Evolutionary conservation across 2,113 vertebrate species (phyloP), one percentile per base, ranked within the genome.

Genomic region (Lycaon pictus): DNA sequence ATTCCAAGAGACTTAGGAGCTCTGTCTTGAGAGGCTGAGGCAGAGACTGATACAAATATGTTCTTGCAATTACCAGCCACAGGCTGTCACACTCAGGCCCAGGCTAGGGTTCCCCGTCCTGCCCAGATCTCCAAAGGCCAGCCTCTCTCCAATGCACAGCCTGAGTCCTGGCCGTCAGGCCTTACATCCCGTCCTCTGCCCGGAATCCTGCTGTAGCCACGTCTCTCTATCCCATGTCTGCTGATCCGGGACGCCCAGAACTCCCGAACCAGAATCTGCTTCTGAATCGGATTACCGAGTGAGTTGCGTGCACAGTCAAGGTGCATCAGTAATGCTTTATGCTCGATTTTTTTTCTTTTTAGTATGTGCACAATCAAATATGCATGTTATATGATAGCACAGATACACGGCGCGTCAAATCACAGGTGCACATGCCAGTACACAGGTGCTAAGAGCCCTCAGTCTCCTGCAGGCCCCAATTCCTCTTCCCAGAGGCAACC

Each of bases 201-300:
- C 2, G 20, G 56, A 22, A 7, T 3, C 32, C 20, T 23, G 43
- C 53, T 2, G 11, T 2, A 13, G n/a, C n/a, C 16, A 2, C 5
- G 4, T 19, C 22, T 2, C 29, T 7, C 63, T 29, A 1, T 17
- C 37, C 37, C 4, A 2, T 27, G 27, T 2, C 12, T 32, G 25
- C 29, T 11, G 53, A 69, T 19, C 35, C 60, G 60, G 20, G 20
- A 27, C 7, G 1, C 25, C 13, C 35, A 23, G 56, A 13, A 37
- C 6, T 8, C n/a, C 7, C 0, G 23, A 35, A 11, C 79, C 60
- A 9, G 20, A 91, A 16, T 60, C 11, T 10, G 32, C 72, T 55
- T 35, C 48, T 19, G 56, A 12, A 23, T 9, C 79, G 62, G 37
- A 35, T 19, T 6, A 4, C 32, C 71, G 23, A 4, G 53, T 22